Percentiles rank a stretch among this genome's conserved stretches.
phyloP scores from a whole-genome alignment of 2,113 vertebrate genomes.

The Sialia sialis region DNA sequence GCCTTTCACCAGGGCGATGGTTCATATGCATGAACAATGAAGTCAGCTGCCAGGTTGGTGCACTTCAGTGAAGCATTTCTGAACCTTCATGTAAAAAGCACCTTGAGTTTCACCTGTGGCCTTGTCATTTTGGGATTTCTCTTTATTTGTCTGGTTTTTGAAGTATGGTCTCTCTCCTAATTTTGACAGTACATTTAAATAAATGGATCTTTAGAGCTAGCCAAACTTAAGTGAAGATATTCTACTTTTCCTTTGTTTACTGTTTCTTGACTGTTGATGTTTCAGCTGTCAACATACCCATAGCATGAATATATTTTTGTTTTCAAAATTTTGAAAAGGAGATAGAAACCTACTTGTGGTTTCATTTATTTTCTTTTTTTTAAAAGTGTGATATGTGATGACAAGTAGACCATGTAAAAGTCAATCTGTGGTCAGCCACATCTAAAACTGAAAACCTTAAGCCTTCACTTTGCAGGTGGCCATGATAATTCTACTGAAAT shows the following conservation, averaged over 20 bases:
- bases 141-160: not conserved
- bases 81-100: not conserved
- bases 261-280: not conserved
- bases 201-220: not conserved
- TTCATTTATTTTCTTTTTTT: not conserved
- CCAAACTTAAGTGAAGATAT: not conserved
- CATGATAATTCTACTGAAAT: not conserved
- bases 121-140: not conserved
- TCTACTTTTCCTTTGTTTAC: slow-evolving; percentile 22
- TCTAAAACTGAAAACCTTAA: slow-evolving; percentile 20
- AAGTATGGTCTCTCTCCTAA: not conserved
- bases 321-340: not conserved
- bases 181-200: not conserved
- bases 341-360: not conserved
- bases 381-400: slow-evolving; percentile 25
- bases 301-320: not conserved
- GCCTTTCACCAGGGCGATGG: not conserved
- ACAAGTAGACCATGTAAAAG: slow-evolving; percentile 55
- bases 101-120: not conserved
- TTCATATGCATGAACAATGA: not conserved
- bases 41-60: not conserved
- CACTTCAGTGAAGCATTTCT: not conserved
- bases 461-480: not conserved
- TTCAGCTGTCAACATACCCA: slow-evolving; percentile 29
- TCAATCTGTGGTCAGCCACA: slow-evolving; percentile 38